Conservation (phyloP, 2,113 vertebrate genomes). For the Leucopsar rothschildi region DNA sequence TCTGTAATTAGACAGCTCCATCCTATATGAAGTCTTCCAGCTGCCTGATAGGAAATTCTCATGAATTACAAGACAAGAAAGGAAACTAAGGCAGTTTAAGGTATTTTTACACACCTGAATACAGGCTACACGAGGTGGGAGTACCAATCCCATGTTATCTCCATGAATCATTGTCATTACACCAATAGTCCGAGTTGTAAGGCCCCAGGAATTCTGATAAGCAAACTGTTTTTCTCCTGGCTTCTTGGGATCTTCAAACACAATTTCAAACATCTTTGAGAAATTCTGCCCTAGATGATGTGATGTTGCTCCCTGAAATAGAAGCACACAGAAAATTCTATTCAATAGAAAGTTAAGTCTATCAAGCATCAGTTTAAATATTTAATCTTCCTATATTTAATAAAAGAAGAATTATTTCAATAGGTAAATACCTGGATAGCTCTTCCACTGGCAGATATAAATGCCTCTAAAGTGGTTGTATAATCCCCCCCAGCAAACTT, state of each 20-base stretch:
- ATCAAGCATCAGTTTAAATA: not conserved
- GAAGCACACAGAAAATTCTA: not conserved
- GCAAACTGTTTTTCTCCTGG: slow-evolving; percentile 95
- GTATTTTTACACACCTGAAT: slow-evolving; percentile 80
- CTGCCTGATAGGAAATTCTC: fast-evolving
- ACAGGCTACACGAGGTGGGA: slow-evolving; percentile 92
- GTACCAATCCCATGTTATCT: slow-evolving; percentile 93
- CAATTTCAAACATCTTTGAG: slow-evolving; percentile 95
- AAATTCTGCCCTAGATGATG: slow-evolving; percentile 99
- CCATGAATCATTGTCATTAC: slow-evolving; percentile 97
- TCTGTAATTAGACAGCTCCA: not conserved
- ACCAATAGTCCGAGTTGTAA: slow-evolving; percentile 95
- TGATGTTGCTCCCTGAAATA: slow-evolving; percentile 88
- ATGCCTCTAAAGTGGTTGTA: slow-evolving; percentile 94
- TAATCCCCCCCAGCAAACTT: slow-evolving; percentile 98
- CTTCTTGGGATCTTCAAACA: slow-evolving; percentile 92
- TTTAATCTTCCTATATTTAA: not conserved
- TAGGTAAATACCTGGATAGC: slow-evolving; percentile 87
- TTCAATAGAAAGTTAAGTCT: not conserved
- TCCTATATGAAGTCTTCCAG: not conserved
- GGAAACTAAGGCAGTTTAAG: not conserved
- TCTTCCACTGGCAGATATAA: slow-evolving; percentile 93
- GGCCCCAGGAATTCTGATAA: slow-evolving; percentile 96
- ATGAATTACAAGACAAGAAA: not conserved
- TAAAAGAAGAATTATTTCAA: not conserved